phyloP scores from a whole-genome alignment of 2,113 vertebrate species.

The Gymnorhina tibicen region DNA sequence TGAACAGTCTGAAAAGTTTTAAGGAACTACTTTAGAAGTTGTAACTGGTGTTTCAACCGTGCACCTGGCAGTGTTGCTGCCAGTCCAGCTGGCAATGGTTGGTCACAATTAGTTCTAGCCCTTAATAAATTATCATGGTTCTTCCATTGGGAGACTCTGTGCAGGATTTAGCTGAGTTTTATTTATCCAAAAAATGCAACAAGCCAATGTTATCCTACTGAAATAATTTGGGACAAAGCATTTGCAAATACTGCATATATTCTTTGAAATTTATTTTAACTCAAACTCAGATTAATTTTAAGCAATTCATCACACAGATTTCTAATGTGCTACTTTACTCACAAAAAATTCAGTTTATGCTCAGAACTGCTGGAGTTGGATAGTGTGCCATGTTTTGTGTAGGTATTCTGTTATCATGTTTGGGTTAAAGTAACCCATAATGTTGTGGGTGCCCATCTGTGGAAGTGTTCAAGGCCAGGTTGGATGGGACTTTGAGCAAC shows the following conservation, averaged over 20 bases:
- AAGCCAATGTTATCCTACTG: rapidly evolving
- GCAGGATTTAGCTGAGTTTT: not conserved
- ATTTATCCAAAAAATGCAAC: not conserved
- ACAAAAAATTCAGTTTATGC: not conserved
- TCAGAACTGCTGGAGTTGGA: not conserved
- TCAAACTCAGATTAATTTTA: not conserved
- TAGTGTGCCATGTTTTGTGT: rapidly evolving
- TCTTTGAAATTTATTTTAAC: not conserved
- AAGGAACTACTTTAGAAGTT: not conserved
- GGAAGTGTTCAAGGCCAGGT: not conserved
- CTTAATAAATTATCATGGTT: not conserved
- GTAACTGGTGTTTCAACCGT: rapidly evolving
- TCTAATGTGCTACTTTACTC: not conserved
- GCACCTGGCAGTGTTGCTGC: not conserved
- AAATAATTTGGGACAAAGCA: not conserved
- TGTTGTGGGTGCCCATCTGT: not conserved
- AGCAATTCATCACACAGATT: not conserved
- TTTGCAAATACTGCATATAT: not conserved
- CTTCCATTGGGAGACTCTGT: not conserved
- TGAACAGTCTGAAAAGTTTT: not conserved
- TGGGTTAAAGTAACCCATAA: not conserved
- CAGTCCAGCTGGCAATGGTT: rapidly evolving
- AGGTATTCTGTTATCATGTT: not conserved
- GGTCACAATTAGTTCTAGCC: not conserved
- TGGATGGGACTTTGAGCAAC: not conserved